Evolutionary conservation across 2,888 invertebrate genomes (phyloP), one percentile per base, ranked within the genome.

Genomic region (Entomobrya proxima): DNA sequence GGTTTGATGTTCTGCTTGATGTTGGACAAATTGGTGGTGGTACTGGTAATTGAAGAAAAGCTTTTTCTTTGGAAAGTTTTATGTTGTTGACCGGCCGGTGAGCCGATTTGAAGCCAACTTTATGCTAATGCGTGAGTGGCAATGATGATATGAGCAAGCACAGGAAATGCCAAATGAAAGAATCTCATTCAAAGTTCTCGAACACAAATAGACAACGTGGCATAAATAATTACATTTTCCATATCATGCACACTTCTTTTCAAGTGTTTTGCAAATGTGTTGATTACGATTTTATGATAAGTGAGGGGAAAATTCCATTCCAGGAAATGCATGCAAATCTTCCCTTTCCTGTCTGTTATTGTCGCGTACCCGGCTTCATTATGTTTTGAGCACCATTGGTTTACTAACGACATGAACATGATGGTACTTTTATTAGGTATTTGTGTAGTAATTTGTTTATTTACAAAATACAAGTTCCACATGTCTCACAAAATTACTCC

Each of bases 301-400:
- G 18, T 27, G 13, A 21, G 18, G 15, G 50, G 55, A 40, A 74
- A 82, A 75, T 75, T 75, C 82, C 75, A 75, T 75, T 75, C 82
- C 75, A 82, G 82, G 82, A 82, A 82, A 82, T 82, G 64, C 75
- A 82, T 75, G 44, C 44, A 61, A 77, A 77, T 77, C 13, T 61
- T 11, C 9, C 18, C n/a, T 52, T 75, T 77, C 77, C 61, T 77
- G 55, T 40, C 40, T 61, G 30, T 11, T 11, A 6, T 52, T 7
- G 6, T 5, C n/a, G n/a, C 4, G 18, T 5, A 7, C 6, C 52
- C n/a, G 18, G 6, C 5, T 52, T 52, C n/a, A 52, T 7, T 37
- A 2, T 11, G 6, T 21, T 37, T 64, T 7, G 11, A 24, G 67
- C 24, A 69, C 72, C 35, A n/a, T n/a, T n/a, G n/a, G n/a, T n/a